These are phyloP conservation scores for Drosophila tristis DNA, from an alignment of 1,140 invertebrate genomes.

Conservation along the genomic window DNA sequence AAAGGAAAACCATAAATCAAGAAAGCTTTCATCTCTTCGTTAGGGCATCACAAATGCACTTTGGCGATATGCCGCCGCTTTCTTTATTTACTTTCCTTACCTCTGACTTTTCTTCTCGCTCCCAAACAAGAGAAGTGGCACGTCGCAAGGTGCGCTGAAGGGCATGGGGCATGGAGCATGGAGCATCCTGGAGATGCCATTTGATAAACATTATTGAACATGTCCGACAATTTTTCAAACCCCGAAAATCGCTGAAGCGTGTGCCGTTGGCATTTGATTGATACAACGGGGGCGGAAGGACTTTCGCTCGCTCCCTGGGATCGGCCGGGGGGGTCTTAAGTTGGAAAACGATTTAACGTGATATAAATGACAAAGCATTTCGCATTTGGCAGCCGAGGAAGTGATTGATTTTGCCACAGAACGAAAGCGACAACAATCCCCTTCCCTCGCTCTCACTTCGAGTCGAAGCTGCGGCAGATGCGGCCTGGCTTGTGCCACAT, in stretches of 20 bases:
- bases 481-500: slow-evolving; percentile 19
- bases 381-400: slow-evolving; percentile 66
- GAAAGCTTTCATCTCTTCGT: slow-evolving; percentile 63
- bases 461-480: neutral
- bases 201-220: slow-evolving; percentile 81
- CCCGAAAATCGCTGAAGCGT: slow-evolving; percentile 70
- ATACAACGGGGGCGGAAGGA: slow-evolving; percentile 28
- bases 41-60: slow-evolving; percentile 70
- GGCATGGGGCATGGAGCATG: too few species aligned
- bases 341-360: slow-evolving; percentile 53
- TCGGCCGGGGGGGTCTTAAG: neutral
- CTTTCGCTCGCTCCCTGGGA: too few species aligned
- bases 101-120: slow-evolving; percentile 6
- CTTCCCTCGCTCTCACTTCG: neutral
- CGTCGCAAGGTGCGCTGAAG: neutral
- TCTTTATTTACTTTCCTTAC: slow-evolving; percentile 3
- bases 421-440: slow-evolving; percentile 10
- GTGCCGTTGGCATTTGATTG: slow-evolving; percentile 62
- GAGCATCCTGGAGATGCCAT: slow-evolving; percentile 55
- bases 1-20: slow-evolving; percentile 61
- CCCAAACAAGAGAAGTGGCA: slow-evolving; percentile 16
- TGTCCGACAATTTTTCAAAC: slow-evolving; percentile 77
- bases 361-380: slow-evolving; percentile 77
- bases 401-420: slow-evolving; percentile 67
- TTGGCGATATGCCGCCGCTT: slow-evolving; percentile 35